These are phyloP conservation scores for Leucophenga varia DNA, from an alignment of 1,140 invertebrate species.

Conservation along the genomic window DNA sequence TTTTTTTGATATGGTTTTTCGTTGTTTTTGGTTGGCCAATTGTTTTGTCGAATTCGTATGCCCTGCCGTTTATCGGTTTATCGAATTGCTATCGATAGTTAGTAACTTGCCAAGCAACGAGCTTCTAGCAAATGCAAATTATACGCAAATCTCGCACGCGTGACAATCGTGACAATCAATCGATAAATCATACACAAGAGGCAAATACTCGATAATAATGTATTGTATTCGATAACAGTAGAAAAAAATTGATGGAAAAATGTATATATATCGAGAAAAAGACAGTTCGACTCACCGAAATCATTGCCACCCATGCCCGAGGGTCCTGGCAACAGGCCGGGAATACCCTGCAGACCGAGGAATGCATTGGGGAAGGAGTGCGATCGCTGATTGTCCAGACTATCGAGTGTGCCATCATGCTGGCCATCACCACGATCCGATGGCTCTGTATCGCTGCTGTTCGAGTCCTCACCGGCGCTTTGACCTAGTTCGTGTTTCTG, in stretches of 20 bases:
- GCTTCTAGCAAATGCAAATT: too few species aligned
- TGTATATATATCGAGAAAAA: background rate
- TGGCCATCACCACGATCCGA: slow-evolving; percentile 65
- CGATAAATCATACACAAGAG: slow-evolving; percentile 46
- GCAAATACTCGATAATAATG: slow-evolving; percentile 27
- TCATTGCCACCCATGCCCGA: slow-evolving; percentile 76
- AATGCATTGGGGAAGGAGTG: slow-evolving; percentile 71
- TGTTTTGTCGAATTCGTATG: too few species aligned
- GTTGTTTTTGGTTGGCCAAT: too few species aligned
- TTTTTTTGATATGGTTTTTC: too few species aligned
- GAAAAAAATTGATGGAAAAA: slow-evolving; percentile 5
- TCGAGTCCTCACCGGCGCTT: slow-evolving; percentile 78
- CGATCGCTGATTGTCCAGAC: slow-evolving; percentile 64
- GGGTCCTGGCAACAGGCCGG: slow-evolving; percentile 76
- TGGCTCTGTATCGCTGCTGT: slow-evolving; percentile 66
- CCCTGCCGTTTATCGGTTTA: too few species aligned
- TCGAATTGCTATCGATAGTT: too few species aligned
- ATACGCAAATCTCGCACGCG: too few species aligned
- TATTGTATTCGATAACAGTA: slow-evolving; percentile 14
- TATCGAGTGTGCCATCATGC: slow-evolving; percentile 44
- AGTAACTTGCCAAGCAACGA: too few species aligned
- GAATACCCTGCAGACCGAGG: slow-evolving; percentile 71
- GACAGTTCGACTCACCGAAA: slow-evolving; percentile 74
- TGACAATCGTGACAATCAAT: too few species aligned
- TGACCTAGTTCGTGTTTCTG: slow-evolving; percentile 60